Evolutionary conservation across 1,140 invertebrate species (phyloP), one percentile per base, ranked within the genome.

Genomic region (Drosophila repletoides): DNA sequence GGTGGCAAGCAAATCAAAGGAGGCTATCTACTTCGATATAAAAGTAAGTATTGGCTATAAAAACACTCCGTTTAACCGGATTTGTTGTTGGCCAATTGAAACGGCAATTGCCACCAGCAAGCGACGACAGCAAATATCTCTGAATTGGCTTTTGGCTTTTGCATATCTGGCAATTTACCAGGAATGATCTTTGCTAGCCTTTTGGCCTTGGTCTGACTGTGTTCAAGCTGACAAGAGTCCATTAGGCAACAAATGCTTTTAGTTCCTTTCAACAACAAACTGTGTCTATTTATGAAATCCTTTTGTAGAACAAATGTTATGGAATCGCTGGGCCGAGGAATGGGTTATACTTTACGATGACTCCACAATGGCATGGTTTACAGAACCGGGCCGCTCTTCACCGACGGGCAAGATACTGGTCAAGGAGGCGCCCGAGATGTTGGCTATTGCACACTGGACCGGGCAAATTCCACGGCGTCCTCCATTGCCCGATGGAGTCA

Each of bases 291-390:
- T 7, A 19, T 40, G 5, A 14, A 38, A 14, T 61, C 12, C n/a
- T 3, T 12, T 61, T 52, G 10, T 41, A 95, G 95, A 94, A 52
- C 93, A 95, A 89, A 92, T 95, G 60, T 91, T 95, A 49, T 95
- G 94, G 90, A 94, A 93, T 84, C 92, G 93, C n/a, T 96, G 95
- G 95, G 92, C 93, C 4, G 94, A 95, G 88, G 94, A 95, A 89
- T 95, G 94, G 94, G 93, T 95, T 33, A 94, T 95, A 21, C 90
- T 96, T 4, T 95, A 95, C 89, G 95, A 95, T 68, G 95, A 96
- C 90, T 95, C 94, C 2, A 95, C 94, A 9, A 92, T 96, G 88
- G 94, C 94, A 4, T 96, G 94, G 95, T 95, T 94, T 80, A 94
- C 94, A 76, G 89, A 90, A 53, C 89, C 89, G 1, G 89, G 89